Evolutionary conservation across 2,797 vertebrate genomes (phyloP).

Genomic region (Tamandua tetradactyla): DNA sequence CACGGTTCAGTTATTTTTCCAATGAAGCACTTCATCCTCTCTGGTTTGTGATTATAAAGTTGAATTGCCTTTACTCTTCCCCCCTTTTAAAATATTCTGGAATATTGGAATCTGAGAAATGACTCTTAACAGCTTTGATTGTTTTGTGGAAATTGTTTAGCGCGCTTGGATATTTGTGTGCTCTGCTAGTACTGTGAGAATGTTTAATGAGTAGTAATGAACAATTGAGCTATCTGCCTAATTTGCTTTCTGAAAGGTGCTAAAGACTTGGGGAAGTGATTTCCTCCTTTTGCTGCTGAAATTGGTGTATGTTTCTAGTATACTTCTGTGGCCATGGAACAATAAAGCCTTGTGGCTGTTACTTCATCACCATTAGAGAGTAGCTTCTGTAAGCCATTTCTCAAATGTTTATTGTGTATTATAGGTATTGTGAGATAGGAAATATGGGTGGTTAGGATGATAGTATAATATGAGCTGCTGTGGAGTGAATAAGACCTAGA

Average conservation of each 20-base stretch:
- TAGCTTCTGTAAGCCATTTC: not conserved
- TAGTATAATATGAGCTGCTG: rapidly evolving
- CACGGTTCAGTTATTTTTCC: rapidly evolving
- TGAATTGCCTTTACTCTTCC: not conserved
- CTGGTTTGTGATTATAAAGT: not conserved
- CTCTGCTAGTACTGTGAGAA: rapidly evolving
- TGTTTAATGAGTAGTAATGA: not conserved
- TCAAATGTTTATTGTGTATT: rapidly evolving
- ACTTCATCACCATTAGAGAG: rapidly evolving
- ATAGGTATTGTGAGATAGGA: not conserved
- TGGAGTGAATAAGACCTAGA: rapidly evolving
- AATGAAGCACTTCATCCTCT: rapidly evolving
- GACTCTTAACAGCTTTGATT: not conserved
- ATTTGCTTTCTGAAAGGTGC: not conserved
- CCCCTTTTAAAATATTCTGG: rapidly evolving
- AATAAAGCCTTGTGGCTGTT: not conserved
- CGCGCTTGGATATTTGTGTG: rapidly evolving
- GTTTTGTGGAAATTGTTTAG: rapidly evolving
- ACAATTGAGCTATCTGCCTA: rapidly evolving
- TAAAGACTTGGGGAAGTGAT: not conserved
- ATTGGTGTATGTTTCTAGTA: not conserved
- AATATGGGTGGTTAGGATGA: rapidly evolving
- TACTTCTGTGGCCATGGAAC: not conserved
- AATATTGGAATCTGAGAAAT: not conserved
- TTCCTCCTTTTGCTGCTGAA: not conserved